phyloP scores from a whole-genome alignment of 53 echinoderm and acorn worm species.

The Paelopatides confundens region DNA sequence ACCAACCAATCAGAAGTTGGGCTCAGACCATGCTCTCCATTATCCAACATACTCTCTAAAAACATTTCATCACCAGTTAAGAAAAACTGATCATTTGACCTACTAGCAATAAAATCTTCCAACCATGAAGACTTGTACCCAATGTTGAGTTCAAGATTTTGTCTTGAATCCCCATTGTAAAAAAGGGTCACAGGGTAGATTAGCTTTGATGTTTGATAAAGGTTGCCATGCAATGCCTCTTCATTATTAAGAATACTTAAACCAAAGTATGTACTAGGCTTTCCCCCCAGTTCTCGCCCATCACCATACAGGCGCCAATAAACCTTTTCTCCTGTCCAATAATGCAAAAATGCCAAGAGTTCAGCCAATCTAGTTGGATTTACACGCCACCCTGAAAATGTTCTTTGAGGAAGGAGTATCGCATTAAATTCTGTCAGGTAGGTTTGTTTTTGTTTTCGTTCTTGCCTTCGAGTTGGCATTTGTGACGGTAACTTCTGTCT shows the following conservation, averaged over 20 bases:
- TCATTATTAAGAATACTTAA: slow-evolving; percentile 8
- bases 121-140: not conserved
- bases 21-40: slow-evolving; percentile 52
- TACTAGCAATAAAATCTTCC: too few species aligned
- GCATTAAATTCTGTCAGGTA: slow-evolving; percentile 45
- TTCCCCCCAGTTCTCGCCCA: slow-evolving; percentile 6
- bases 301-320: not conserved
- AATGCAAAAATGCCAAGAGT: not conserved
- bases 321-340: not conserved
- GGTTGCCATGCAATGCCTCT: not conserved
- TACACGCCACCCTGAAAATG: not conserved
- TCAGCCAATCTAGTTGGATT: slow-evolving; percentile 22
- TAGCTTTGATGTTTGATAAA: not conserved
- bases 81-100: slow-evolving; percentile 52
- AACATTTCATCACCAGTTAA: slow-evolving; percentile 80
- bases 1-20: not conserved
- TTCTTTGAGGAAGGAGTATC: not conserved
- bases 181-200: slow-evolving; percentile 66
- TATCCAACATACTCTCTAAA: slow-evolving; percentile 64
- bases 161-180: slow-evolving; percentile 71
- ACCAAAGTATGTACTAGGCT: too few species aligned
- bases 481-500: not conserved
- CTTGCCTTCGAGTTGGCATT: slow-evolving; percentile 12
- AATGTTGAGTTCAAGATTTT: slow-evolving; percentile 60
- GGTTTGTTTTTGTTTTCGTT: not conserved